These are phyloP conservation scores for Eulacestoma nigropectus DNA, from an alignment of 2,113 vertebrate species.

Conservation along the genomic window DNA sequence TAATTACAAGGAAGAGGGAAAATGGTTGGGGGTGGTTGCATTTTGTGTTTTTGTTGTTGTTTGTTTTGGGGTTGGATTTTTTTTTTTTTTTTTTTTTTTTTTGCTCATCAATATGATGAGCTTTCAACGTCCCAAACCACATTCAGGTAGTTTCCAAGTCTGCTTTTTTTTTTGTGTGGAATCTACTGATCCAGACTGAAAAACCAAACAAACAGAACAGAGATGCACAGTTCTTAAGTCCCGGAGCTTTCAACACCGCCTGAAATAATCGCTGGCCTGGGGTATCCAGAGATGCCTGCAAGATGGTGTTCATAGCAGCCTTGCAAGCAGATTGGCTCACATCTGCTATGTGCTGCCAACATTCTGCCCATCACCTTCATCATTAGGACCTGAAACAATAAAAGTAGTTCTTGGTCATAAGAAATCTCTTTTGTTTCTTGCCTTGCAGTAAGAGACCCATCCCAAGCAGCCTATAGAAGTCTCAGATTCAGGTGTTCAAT, in stretches of 20 bases:
- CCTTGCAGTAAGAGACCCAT: background rate
- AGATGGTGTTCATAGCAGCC: slow-evolving; percentile 77
- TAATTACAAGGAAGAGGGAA: slow-evolving; percentile 76
- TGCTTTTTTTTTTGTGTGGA: slow-evolving; percentile 75
- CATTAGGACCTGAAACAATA: slow-evolving; percentile 78
- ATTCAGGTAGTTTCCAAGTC: slow-evolving; percentile 89
- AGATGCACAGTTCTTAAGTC: slow-evolving; percentile 80
- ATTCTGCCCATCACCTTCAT: slow-evolving; percentile 83
- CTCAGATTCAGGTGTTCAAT: background rate
- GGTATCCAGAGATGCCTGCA: slow-evolving; percentile 80
- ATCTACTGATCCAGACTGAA: slow-evolving; percentile 72
- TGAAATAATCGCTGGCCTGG: slow-evolving; percentile 75
- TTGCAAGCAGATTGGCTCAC: slow-evolving; percentile 67
- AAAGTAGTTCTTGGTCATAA: background rate
- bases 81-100: slow-evolving; percentile 25
- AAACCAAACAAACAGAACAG: slow-evolving; percentile 76
- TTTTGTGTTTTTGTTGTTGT: background rate
- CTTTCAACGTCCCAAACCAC: slow-evolving; percentile 87
- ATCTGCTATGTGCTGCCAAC: slow-evolving; percentile 91
- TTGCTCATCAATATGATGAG: slow-evolving; percentile 99
- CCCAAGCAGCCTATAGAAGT: background rate
- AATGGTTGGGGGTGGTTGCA: slow-evolving; percentile 32
- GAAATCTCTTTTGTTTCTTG: background rate
- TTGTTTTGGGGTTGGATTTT: background rate
- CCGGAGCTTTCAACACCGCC: slow-evolving; percentile 74